Conservation (phyloP, 2,113 vertebrate species). For the Nestor notabilis region DNA sequence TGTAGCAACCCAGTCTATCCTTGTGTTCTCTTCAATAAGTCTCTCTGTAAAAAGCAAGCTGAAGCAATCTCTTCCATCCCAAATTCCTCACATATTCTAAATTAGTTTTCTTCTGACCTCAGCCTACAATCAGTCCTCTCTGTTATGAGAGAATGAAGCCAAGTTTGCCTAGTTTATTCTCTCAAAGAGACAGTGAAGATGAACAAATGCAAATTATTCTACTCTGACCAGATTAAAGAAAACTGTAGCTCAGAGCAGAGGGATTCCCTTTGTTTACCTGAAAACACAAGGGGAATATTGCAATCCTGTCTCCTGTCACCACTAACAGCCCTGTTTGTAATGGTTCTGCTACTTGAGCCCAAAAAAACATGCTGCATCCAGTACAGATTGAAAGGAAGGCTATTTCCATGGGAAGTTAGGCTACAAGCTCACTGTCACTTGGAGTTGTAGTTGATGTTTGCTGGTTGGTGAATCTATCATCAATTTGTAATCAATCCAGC, state of each 20-base stretch:
- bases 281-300: background rate
- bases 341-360: background rate
- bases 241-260: slow-evolving; percentile 1
- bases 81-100: background rate
- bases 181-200: background rate
- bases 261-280: background rate
- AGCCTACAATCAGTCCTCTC: background rate
- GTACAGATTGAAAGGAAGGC: background rate
- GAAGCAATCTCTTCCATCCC: background rate
- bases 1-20: background rate
- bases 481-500: background rate
- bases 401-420: background rate
- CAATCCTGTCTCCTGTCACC: background rate
- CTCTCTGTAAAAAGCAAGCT: background rate
- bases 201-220: background rate
- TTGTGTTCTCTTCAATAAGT: background rate
- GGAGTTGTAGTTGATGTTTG: background rate
- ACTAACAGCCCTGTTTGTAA: background rate
- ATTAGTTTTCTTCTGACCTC: background rate
- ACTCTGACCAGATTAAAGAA: background rate
- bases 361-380: rapidly evolving
- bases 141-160: background rate
- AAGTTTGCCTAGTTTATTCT: background rate
- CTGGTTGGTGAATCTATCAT: background rate
- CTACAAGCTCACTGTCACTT: background rate